Conservation (phyloP, 2,113 vertebrate genomes). For the Leucosticte australis region DNA sequence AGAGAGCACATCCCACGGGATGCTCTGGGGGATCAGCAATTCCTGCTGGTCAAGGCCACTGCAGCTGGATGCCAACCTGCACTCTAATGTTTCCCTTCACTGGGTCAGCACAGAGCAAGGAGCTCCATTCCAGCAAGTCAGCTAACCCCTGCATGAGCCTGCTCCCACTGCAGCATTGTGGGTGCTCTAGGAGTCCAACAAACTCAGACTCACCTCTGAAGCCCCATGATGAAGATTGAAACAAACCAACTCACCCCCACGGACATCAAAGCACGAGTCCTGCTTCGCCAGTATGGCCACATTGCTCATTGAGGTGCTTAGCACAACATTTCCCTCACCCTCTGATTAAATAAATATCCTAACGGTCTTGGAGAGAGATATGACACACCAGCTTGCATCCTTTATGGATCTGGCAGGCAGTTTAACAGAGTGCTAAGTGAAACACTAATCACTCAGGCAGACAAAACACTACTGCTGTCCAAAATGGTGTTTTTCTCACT, state of each 20-base stretch:
- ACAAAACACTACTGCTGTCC: not conserved
- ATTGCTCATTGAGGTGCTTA: not conserved
- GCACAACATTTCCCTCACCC: not conserved
- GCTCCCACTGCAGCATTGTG: fast-evolving
- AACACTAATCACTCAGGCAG: not conserved
- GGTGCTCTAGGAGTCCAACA: not conserved
- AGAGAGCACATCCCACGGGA: not conserved
- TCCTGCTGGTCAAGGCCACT: not conserved
- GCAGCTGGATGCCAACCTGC: not conserved
- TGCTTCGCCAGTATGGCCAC: not conserved
- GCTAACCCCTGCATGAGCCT: fast-evolving
- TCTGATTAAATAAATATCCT: not conserved
- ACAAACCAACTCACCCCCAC: not conserved
- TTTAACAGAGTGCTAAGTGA: not conserved
- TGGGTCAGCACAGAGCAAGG: not conserved
- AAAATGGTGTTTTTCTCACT: not conserved
- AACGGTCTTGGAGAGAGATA: not conserved
- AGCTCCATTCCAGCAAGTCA: not conserved
- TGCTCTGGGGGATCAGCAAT: not conserved
- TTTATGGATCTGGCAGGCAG: not conserved
- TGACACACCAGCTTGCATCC: not conserved
- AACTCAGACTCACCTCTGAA: not conserved
- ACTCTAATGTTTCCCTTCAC: fast-evolving
- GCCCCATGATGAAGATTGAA: not conserved
- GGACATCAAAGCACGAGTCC: fast-evolving